Evolutionary conservation across 64 coral and sea anemone species (phyloP), one percentile per base, ranked within the genome.

Genomic region (Platygyra sinensis): DNA sequence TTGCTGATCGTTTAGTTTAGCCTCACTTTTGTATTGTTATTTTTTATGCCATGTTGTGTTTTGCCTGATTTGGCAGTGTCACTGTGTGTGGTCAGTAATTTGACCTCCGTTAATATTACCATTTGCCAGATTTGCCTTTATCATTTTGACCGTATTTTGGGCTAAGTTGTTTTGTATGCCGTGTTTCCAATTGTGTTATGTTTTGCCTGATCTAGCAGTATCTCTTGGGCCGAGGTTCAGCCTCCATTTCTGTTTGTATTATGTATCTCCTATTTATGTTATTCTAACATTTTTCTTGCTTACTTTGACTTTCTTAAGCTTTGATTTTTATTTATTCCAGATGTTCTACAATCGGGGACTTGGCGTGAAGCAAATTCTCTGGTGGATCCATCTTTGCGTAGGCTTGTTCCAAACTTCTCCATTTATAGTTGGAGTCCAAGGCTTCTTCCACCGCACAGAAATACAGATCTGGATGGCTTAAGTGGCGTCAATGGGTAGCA

Each of bases 381-480:
- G 62, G 13, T 20, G 10, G 62, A 65, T 20, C 62, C 62, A 65
- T 65, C 62, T 6, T 60, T 80, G 78, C 52, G 78, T 80, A 80
- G n/a, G n/a, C n/a, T n/a, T n/a, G n/a, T n/a, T n/a, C n/a, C n/a
- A n/a, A n/a, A n/a, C n/a, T n/a, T n/a, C 13, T 77, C 49, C 31
- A 77, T 30, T 51, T 77, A 30, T 29, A 39, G 31, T 51, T 73
- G 13, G 38, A 52, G 62, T 39, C 76, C 61, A 90, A 49, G 73
- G 62, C 88, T 69, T 38, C 60, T 46, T 71, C 33, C 78, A 82
- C 88, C 36, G 77, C 60, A 24, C 88, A 73, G 61, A 90, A 90
- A 60, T 90, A 90, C 88, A 78, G 63, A 30, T 73, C 88, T 29
- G 62, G 88, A 30, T 81, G 87, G 87, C 5, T 67, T 32, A 63